These are phyloP conservation scores for Narcine bancroftii DNA, from an alignment of 2,113 vertebrate species.

Conservation along the genomic window DNA sequence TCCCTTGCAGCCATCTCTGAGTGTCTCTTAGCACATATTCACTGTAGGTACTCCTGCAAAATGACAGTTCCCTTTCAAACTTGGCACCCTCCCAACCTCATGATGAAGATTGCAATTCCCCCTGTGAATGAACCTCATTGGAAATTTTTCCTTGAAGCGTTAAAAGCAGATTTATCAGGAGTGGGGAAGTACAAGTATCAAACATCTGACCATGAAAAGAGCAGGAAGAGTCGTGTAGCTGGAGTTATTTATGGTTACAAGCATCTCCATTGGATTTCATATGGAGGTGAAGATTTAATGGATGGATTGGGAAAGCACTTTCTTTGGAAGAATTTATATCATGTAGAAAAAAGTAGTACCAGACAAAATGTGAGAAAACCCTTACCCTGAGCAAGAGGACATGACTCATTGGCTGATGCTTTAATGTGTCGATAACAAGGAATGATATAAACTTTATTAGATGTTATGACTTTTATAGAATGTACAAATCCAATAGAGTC, in stretches of 20 bases:
- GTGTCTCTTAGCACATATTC: no score
- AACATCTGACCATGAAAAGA: background rate
- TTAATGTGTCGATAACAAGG: background rate
- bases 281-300: background rate
- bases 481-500: background rate
- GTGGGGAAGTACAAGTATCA: background rate
- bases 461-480: background rate
- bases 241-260: background rate
- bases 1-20: no score
- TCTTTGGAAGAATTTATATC: background rate
- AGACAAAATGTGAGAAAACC: background rate
- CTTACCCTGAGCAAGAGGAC: background rate
- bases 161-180: background rate
- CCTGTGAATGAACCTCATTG: no score
- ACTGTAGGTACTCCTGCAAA: no score
- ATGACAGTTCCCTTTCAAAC: no score
- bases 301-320: background rate
- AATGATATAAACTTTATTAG: conserved; percentile 12
- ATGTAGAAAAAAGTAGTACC: background rate
- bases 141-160: no score
- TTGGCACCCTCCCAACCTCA: no score
- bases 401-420: background rate
- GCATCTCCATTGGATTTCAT: background rate
- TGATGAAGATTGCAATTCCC: no score
- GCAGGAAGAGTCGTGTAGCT: background rate